These are phyloP conservation scores for Nemotelus pantherinus DNA, from an alignment of 2,888 invertebrate species.

Conservation along the genomic window DNA sequence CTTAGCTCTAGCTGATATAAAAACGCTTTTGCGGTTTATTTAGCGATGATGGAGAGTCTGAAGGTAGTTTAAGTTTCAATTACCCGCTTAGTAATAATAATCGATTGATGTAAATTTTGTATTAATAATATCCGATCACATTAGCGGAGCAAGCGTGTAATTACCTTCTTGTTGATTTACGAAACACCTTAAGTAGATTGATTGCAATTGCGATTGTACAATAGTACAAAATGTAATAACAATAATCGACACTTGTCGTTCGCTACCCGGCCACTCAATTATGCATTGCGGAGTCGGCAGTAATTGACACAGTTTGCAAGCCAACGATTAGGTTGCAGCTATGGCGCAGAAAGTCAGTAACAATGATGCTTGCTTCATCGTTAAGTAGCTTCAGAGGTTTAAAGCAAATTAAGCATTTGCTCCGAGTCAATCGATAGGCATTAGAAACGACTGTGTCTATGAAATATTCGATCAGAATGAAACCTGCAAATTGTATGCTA, in stretches of 20 bases:
- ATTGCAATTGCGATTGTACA: neutral
- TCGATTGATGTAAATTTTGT: constrained; percentile 43
- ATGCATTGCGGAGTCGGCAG: constrained; percentile 35
- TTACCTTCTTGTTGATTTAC: constrained; percentile 37
- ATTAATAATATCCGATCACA: constrained; percentile 39
- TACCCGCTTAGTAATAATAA: constrained; percentile 33
- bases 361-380: too few relatives aligned
- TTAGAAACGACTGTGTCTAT: too few relatives aligned
- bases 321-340: neutral
- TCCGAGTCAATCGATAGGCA: too few relatives aligned
- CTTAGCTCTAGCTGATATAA: neutral
- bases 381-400: too few relatives aligned
- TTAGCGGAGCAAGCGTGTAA: constrained; percentile 22
- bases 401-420: too few relatives aligned
- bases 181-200: constrained; percentile 37
- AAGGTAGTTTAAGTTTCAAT: constrained; percentile 29
- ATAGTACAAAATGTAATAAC: too few relatives aligned
- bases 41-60: constrained; percentile 29
- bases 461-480: too few relatives aligned
- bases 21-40: constrained; percentile 22
- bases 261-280: neutral
- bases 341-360: too few relatives aligned
- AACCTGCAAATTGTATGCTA: too few relatives aligned
- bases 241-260: too few relatives aligned
- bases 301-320: constrained; percentile 46